These are phyloP conservation scores for Apamea sordens DNA, from an alignment of 2,888 invertebrate species.

Conservation along the genomic window DNA sequence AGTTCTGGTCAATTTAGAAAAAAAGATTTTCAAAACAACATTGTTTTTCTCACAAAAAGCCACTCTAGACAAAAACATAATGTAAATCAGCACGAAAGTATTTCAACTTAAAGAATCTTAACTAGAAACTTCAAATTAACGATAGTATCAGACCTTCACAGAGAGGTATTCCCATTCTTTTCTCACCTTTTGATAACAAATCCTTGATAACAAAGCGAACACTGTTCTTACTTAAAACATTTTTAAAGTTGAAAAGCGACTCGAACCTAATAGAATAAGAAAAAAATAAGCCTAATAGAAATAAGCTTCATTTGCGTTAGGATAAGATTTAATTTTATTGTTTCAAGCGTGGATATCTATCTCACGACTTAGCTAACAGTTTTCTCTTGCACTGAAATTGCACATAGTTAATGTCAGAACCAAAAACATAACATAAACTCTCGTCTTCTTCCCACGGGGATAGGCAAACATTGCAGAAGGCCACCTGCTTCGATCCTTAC, in stretches of 20 bases:
- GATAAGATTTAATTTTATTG: constrained; percentile 57
- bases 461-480: too few species aligned
- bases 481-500: too few species aligned
- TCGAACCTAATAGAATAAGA: too few species aligned
- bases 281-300: too few species aligned
- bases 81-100: constrained; percentile 33
- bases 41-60: constrained; percentile 21
- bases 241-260: constrained; percentile 50
- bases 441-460: too few species aligned
- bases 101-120: constrained; percentile 31
- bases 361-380: background rate
- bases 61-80: constrained; percentile 14
- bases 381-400: background rate
- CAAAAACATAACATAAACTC: background rate
- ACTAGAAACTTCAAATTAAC: constrained; percentile 53
- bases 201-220: constrained; percentile 45
- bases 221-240: constrained; percentile 44
- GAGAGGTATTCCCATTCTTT: constrained; percentile 38
- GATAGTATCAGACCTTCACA: constrained; percentile 44
- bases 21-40: constrained; percentile 31
- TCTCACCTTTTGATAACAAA: constrained; percentile 47
- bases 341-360: constrained; percentile 12
- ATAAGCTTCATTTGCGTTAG: constrained; percentile 30
- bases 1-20: background rate
- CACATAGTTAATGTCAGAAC: background rate